Base-by-base conservation (phyloP, 2,888 invertebrate species). In the Nomada lathburiana region DNA sequence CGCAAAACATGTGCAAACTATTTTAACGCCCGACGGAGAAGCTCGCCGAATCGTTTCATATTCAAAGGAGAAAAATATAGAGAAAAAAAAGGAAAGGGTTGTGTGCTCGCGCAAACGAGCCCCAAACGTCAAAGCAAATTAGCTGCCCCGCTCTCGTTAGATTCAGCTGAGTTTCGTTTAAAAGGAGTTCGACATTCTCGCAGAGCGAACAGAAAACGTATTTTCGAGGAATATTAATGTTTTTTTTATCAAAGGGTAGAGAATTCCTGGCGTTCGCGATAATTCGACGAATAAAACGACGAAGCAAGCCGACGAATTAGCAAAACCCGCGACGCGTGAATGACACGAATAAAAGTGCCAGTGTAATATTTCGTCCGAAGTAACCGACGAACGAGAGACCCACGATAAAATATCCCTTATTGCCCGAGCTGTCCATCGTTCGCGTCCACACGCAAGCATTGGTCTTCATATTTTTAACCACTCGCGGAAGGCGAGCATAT, bases 401-500 rank as follows among this genome's bases (percentile, higher is more conserved):
- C 29, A 5, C 36, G 55, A 73, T 76, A 62, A 81, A 84, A 75
- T 69, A 64, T 53, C 57, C 62, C 53, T 44, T 47, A 84, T 75
- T 83, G 26, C 68, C 20, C 7, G 59, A 13, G 2, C 20, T 10
- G 36, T 44, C 44, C 55, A 52, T 52, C 59, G 59, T 47, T 26
- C 64, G 18, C 20, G 44, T 47, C 42, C 18, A 16, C 67, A 42
- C 44, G 59, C 68, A n/a, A 76, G 47, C 72, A 26, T 64, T 23
- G 42, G 42, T 23, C 23, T 16, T 2, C 18, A 23, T 53, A 5
- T 53, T 55, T 67, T 16, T 29, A 57, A 23, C 20, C 23, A 26
- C 4, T 20, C 23, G n/a, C 13, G 23, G 23, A 13, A 26, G 2
- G 23, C 23, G 11, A 23, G 23, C 23, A 10, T 10, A 20, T 26